Evolutionary conservation across 1,140 invertebrate genomes (phyloP).

Genomic region (Adoxophyes honmai): DNA sequence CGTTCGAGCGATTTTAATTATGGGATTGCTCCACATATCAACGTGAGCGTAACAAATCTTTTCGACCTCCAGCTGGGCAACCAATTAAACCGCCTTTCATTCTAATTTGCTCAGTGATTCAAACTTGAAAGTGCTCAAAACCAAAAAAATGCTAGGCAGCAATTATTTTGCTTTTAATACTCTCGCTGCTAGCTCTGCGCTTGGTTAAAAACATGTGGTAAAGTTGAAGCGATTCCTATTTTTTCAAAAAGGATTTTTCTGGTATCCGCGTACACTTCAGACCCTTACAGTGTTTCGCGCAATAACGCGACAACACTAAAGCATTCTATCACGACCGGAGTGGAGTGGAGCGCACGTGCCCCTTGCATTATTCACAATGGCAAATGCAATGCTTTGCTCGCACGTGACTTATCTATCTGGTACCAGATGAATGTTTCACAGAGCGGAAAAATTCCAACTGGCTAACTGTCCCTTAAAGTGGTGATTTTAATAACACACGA

Average conservation of each 20-base stretch:
- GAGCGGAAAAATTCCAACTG: slow-evolving; percentile 33
- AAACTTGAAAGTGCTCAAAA: no score
- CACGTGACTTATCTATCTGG: slow-evolving; percentile 58
- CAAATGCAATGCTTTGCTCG: slow-evolving; percentile 43
- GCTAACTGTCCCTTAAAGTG: background rate
- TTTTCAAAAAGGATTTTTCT: background rate
- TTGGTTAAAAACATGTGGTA: no score
- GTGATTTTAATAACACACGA: background rate
- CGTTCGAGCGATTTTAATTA: background rate
- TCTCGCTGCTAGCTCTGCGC: no score
- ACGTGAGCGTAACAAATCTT: background rate
- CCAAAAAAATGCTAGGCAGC: no score
- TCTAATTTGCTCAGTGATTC: slow-evolving; percentile 4
- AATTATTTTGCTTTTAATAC: no score
- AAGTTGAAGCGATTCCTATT: no score
- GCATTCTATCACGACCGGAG: slow-evolving; percentile 47
- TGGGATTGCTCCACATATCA: background rate
- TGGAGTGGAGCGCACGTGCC: slow-evolving; percentile 45
- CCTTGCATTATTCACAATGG: slow-evolving; percentile 65
- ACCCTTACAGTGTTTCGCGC: background rate
- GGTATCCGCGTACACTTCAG: slow-evolving; percentile 4
- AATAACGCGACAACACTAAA: slow-evolving; percentile 30
- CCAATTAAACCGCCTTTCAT: slow-evolving; percentile 13
- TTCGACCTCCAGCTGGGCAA: background rate
- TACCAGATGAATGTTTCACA: slow-evolving; percentile 40